Evolutionary conservation across 2,113 vertebrate species (phyloP), one percentile per base, ranked within the genome.

Genomic region (Gorsachius goisagi): DNA sequence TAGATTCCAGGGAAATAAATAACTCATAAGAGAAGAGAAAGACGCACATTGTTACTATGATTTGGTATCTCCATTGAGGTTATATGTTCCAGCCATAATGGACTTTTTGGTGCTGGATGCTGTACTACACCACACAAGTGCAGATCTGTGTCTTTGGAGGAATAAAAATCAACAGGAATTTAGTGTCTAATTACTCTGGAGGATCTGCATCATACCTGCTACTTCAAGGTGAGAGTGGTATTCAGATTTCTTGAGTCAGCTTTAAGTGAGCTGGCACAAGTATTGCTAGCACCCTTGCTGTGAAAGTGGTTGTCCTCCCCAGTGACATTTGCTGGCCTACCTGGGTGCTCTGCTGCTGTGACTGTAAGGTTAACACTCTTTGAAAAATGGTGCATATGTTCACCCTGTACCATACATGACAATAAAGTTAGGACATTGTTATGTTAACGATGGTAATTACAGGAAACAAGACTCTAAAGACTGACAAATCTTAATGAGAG

Each of bases 1-100:
- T 90, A 59, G 68, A 82, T 79, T 95, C 63, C 52, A 76, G 90
- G 53, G 18, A 94, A 93, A 85, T 77, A 69, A 71, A 81, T 92
- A 74, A 72, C 69, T 71, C 58, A 60, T 53, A 88, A 89, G 21
- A 72, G 59, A 97, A 56, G 22, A 60, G 13, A 50, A 77, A 53
- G 21, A 28, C 1, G 4, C 4, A 19, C 3, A 47, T 28, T 8
- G 24, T 86, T 53, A n/a, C 22, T 69, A 26, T 26, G 18, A 47
- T 39, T 37, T 47, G 21, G 4, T 75, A 22, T 44, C 26, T 59
- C 9, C 7, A 20, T 27, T 0, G 0, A 52, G 21, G 17, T 24
- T 56, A 39, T 55, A 16, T 67, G 26, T 33, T 30, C 16, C 6
- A 56, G 9, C 39, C 39, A 28, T 56, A 82, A 55, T 28, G 8